Evolutionary conservation across 1,140 invertebrate genomes (phyloP).

Genomic region (Pantala flavescens): DNA sequence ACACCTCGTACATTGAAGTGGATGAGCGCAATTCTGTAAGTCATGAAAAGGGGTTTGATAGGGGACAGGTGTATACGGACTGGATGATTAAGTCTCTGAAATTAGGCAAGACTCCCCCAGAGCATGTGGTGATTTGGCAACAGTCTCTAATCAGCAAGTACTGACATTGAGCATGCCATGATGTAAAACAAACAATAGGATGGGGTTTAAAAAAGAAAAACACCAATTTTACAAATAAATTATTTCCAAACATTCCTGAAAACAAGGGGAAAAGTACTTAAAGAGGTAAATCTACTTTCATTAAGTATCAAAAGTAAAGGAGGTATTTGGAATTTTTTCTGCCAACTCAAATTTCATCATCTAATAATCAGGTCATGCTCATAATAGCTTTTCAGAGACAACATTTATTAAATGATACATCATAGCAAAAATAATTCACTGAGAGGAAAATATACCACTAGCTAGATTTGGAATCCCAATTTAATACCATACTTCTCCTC

Average conservation of each 20-base stretch:
- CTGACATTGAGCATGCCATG: no score
- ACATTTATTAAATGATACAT: background rate
- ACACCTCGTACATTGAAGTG: conserved; percentile 64
- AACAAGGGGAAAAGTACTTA: no score
- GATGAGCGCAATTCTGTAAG: conserved; percentile 57
- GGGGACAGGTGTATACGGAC: background rate
- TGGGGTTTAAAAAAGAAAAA: no score
- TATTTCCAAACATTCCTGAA: no score
- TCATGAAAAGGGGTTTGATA: conserved; percentile 11
- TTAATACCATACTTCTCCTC: no score
- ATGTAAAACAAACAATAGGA: no score
- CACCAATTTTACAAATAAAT: no score
- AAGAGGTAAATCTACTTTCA: no score
- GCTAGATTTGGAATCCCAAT: no score
- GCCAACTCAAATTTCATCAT: background rate
- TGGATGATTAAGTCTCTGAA: background rate
- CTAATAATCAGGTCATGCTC: background rate
- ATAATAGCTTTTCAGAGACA: background rate
- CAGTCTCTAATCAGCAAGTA: no score
- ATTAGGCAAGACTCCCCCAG: background rate
- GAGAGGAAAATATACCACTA: background rate
- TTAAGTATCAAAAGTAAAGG: no score
- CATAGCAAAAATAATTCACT: background rate
- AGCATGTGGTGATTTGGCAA: background rate
- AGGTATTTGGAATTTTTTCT: no score